Evolutionary conservation across 2,888 invertebrate genomes (phyloP).

Genomic region (Eupithecia subumbrata): DNA sequence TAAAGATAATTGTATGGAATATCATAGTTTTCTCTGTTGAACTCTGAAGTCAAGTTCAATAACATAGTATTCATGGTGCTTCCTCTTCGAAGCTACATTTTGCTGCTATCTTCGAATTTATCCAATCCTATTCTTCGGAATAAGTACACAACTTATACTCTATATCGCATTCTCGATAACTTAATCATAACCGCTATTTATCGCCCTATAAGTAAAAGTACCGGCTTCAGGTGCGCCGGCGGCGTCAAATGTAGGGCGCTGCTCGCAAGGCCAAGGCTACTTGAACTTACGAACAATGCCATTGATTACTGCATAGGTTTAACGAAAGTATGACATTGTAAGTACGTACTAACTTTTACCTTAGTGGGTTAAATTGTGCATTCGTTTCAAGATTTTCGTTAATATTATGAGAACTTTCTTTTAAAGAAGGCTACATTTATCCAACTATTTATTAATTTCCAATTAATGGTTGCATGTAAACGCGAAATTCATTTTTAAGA

Average conservation of each 20-base stretch:
- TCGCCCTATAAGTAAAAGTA: not conserved
- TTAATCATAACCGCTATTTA: not conserved
- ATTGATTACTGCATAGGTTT: constrained; percentile 5
- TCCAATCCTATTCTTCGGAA: not conserved
- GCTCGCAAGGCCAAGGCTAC: constrained; percentile 50
- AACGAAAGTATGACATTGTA: not conserved
- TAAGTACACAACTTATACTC: not conserved
- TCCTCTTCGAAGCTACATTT: not conserved
- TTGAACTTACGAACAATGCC: constrained; percentile 25
- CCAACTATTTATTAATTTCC: not conserved
- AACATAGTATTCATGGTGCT: not conserved
- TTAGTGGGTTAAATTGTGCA: not conserved
- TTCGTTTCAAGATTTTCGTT: not conserved
- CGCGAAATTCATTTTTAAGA: not conserved
- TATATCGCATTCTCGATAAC: not conserved
- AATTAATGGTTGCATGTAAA: not conserved
- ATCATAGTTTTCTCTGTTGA: not conserved
- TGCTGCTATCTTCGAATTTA: not conserved
- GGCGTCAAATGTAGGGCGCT: constrained; percentile 47
- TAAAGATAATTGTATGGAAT: not conserved
- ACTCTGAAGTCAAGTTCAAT: not conserved
- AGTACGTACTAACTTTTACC: not conserved
- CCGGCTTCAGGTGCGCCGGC: not conserved
- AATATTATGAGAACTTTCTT: not conserved
- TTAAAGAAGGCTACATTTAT: not conserved